phyloP scores from a whole-genome alignment of 2,888 invertebrate species.

The Chaitophorus viminalis region DNA sequence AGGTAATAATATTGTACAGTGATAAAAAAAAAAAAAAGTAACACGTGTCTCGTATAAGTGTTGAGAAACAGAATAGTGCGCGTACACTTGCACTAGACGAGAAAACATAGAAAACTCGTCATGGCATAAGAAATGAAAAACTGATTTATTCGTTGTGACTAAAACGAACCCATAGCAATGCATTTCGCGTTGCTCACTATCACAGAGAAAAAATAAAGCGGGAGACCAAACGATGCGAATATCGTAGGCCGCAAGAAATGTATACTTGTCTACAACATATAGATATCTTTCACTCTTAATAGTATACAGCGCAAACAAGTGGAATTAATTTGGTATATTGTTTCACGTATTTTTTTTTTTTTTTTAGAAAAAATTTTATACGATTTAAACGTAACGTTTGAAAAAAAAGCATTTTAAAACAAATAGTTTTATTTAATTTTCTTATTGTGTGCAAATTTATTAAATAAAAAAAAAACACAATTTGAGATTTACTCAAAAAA shows the following conservation, averaged over 20 bases:
- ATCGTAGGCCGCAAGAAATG: conserved; percentile 3
- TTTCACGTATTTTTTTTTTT: not conserved
- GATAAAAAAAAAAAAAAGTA: too few species aligned
- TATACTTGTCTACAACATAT: not conserved
- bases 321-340: conserved; percentile 4
- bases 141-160: not conserved
- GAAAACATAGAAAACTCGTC: not conserved
- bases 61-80: too few species aligned
- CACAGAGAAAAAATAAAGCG: not conserved
- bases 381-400: not conserved
- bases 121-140: not conserved
- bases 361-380: not conserved
- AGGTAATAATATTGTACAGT: too few species aligned
- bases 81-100: not conserved
- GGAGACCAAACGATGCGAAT: not conserved
- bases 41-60: not conserved
- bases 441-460: not conserved
- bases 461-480: not conserved
- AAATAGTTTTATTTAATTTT: not conserved
- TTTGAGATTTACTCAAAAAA: not conserved
- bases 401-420: not conserved
- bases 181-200: not conserved
- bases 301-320: not conserved
- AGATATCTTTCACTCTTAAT: not conserved
- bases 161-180: conserved; percentile 15